These are phyloP conservation scores for Crax fasciolata DNA, from an alignment of 2,797 vertebrate genomes.

Conservation along the genomic window DNA sequence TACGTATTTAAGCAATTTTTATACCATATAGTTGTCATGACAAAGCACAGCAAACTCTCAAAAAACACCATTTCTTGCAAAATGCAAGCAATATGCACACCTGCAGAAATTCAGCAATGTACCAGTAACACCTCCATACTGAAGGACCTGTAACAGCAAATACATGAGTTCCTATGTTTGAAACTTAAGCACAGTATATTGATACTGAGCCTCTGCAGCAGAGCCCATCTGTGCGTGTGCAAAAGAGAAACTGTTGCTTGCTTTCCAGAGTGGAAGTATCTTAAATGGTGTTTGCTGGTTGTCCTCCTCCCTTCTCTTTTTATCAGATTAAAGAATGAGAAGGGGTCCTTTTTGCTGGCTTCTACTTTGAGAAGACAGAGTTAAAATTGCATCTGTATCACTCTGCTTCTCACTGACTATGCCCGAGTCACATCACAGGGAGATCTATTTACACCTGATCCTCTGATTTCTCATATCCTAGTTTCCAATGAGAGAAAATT, in stretches of 20 bases:
- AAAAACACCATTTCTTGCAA: not conserved
- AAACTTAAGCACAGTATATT: not conserved
- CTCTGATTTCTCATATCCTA: not conserved
- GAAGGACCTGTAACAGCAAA: not conserved
- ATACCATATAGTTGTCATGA: not conserved
- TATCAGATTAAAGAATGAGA: not conserved
- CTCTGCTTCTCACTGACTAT: not conserved
- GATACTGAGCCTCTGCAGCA: not conserved
- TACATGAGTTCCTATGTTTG: not conserved
- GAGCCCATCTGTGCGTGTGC: not conserved
- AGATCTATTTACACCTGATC: not conserved
- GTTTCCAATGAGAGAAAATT: not conserved
- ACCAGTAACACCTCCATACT: not conserved
- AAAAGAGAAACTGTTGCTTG: not conserved
- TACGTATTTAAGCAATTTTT: conserved; percentile 1
- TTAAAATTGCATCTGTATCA: not conserved
- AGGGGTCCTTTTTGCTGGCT: not conserved
- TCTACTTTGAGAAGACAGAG: not conserved
- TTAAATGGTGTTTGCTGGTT: not conserved
- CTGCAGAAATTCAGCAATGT: not conserved
- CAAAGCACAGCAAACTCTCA: not conserved
- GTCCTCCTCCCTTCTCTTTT: not conserved
- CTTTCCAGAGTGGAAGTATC: not conserved
- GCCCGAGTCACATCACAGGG: not conserved
- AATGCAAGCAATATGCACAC: not conserved